Conservation (phyloP, 2,797 vertebrate genomes). For the Parauchenoglanis punctatus region DNA sequence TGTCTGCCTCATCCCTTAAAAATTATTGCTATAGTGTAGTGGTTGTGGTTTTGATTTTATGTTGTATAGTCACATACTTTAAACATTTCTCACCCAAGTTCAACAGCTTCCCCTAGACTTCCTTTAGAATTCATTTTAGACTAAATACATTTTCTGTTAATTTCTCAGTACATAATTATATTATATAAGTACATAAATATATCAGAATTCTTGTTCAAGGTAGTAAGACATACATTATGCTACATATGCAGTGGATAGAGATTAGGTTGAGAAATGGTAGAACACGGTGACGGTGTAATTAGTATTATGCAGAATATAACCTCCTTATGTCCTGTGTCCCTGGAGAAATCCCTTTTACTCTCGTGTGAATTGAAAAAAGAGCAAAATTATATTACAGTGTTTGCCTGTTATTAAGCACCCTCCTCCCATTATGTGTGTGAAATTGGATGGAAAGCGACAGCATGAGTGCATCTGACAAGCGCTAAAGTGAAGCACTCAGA, state of each 20-base stretch:
- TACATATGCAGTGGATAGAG: not conserved
- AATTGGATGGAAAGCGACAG: slow-evolving; percentile 43
- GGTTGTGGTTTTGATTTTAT: not conserved
- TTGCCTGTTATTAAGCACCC: slow-evolving; percentile 37
- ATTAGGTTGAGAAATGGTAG: not conserved
- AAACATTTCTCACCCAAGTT: not conserved
- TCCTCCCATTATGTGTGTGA: slow-evolving; percentile 27
- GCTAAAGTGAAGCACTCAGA: slow-evolving; percentile 49
- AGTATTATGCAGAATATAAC: not conserved
- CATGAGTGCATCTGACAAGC: slow-evolving; percentile 41
- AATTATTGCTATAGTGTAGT: not conserved
- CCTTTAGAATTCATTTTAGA: not conserved
- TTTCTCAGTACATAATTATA: too few species aligned
- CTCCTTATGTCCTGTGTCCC: not conserved
- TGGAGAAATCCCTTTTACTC: not conserved
- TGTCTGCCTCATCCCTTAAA: not conserved
- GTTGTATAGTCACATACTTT: not conserved
- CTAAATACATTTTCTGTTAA: not conserved
- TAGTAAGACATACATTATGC: not conserved
- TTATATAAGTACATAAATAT: too few species aligned
- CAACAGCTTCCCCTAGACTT: not conserved
- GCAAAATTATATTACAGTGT: slow-evolving; percentile 28
- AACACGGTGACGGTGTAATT: not conserved
- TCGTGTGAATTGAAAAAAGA: slow-evolving; percentile 6
- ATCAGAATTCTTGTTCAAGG: not conserved